Base-by-base conservation (phyloP, 2,888 invertebrate genomes). In the Phaedon cochleariae region DNA sequence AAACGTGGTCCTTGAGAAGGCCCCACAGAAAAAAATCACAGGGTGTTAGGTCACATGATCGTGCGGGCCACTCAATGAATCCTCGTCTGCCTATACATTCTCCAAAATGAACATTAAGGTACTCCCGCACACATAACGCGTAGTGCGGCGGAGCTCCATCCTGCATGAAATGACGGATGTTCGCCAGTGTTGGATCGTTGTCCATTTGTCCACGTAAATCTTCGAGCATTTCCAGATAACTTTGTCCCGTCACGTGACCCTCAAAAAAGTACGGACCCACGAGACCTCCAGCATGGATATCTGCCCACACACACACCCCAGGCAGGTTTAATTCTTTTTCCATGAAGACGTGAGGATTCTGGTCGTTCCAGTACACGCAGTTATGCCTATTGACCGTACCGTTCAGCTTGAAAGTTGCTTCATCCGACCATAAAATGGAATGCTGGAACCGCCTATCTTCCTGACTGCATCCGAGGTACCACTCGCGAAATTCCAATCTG, bases 311-410 rank as follows among this genome's bases (percentile, higher is more conserved):
- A 59, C 55, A 69, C 46, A 77, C 64, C 21, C 72, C 72, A 64
- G 63, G 67, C 34, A 70, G 29, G 51, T 70, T 73, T 29, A 57
- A 48, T 55, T 68, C 69, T 58, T 70, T 18, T 45, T 64, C 60
- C 17, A 73, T 68, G 48, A 55, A 41, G 59, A 59, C 55, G n/a
- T n/a, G n/a, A n/a, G n/a, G n/a, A n/a, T n/a, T n/a, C n/a, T n/a
- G n/a, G n/a, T n/a, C n/a, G 53, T 76, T 67, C 74, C 72, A 74
- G 62, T 74, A 74, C 12, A 67, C 61, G 53, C 69, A 75, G 59
- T 76, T 77, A 63, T 76, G 73, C 18, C 72, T 63, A 58, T 76
- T 78, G 20, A 77, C 63, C 6, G 59, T 49, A 26, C 74, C 72
- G 67, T 75, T 77, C 15, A 75, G 59, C 57, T 75, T 72, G 59